These are phyloP conservation scores for Takifugu rubripes DNA, from an alignment of 2,797 vertebrate species.

Conservation along the genomic window DNA sequence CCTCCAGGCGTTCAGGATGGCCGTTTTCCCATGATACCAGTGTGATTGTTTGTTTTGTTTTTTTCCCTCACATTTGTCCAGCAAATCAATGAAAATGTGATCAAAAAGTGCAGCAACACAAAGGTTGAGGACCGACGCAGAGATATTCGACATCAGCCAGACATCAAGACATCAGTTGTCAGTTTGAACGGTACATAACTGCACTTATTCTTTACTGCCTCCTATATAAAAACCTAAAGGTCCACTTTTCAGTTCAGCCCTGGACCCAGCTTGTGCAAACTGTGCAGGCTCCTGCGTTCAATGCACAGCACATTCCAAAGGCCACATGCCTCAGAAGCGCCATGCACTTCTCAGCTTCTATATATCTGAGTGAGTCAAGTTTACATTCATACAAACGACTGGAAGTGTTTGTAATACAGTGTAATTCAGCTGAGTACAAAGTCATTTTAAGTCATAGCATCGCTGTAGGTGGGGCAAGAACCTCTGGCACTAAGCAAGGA, in stretches of 20 bases:
- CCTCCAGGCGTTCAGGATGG: background rate
- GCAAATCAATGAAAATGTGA: conserved; percentile 17
- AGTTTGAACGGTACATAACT: conserved; percentile 45
- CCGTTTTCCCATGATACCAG: background rate
- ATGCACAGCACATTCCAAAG: background rate
- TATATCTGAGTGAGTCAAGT: too few species aligned
- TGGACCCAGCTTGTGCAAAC: conserved; percentile 44
- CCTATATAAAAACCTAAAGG: conserved; percentile 54
- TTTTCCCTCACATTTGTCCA: conserved; percentile 11
- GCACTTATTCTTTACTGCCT: conserved; percentile 48
- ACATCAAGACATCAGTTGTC: conserved; percentile 51
- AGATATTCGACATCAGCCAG: too few species aligned
- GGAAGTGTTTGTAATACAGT: too few species aligned
- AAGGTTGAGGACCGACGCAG: background rate
- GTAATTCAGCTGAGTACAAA: too few species aligned
- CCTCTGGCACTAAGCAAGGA: too few species aligned
- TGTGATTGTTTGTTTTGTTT: background rate
- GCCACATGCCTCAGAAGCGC: background rate
- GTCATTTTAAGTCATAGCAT: too few species aligned
- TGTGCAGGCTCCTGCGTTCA: conserved; percentile 22
- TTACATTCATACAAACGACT: too few species aligned
- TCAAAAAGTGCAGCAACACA: conserved; percentile 7
- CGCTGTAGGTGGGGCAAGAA: too few species aligned
- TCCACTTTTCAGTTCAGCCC: conserved; percentile 59
- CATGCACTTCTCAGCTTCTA: too few species aligned